Base-by-base conservation (phyloP, 1,140 invertebrate genomes). In the Euura saliciscinereae region DNA sequence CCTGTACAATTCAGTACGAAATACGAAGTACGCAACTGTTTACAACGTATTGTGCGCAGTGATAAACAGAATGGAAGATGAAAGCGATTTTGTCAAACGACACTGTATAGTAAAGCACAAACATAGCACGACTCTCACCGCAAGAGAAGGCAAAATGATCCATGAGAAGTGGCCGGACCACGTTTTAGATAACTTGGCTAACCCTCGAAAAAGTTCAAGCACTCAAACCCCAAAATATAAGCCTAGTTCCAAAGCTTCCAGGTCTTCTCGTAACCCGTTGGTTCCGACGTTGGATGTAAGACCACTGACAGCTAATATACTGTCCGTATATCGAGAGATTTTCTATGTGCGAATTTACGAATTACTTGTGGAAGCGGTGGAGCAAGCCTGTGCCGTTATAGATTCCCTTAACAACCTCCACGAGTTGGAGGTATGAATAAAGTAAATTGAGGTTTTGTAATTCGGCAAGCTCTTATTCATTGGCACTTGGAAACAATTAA, bases 21-120 rank as follows among this genome's bases (percentile, higher is more conserved):
- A 6, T 45, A 46, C n/a, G 0, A 71, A 65, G 8, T 11, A 77
- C 2, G 13, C 66, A 10, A 44, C 65, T 7, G 74, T 76, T 2
- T 78, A 79, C 5, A 76, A 75, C 66, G 45, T 79, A 2, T 8
- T 83, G 0, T 79, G 80, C 5, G 43, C 65, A 3, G 81, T 83
- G 11, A 59, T 69, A 0, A 82, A 83, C 73, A 45, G 64, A 7
- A 82, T 84, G 44, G 78, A 84, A 11, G 5, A 6, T 0, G 80
- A 82, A 43, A 79, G 71, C 6, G 66, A 76, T n/a, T 70, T 65
- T 0, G 68, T 77, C 0, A 71, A 10, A 1, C 44, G 6, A 6
- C 66, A 65, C 45, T 78, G 73, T 71, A 44, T 67, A 13, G 8
- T 42, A 8, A 44, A 28, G 2, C 43, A 67, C 8, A 7, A 11